Evolutionary conservation across 2,888 invertebrate species (phyloP), one percentile per base, ranked within the genome.

Genomic region (Leptinotarsa haldemani): DNA sequence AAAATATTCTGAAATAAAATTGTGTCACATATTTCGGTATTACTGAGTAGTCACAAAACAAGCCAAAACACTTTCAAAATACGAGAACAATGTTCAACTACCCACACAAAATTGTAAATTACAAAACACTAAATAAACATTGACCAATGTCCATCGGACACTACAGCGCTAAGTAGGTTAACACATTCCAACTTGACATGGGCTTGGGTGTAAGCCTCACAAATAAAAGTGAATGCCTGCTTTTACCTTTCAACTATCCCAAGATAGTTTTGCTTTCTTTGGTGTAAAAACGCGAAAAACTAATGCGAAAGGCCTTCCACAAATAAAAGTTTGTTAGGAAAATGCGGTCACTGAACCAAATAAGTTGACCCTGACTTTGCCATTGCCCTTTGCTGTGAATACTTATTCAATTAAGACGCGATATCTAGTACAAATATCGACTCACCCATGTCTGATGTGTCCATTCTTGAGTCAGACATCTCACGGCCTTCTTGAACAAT

Each of bases 311-410:
- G 40, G 40, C 40, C 40, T 40, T 40, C 40, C 5, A 40, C 9
- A 40, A 77, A 66, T 65, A 71, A 73, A 47, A 69, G 76, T 79
- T 81, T 77, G 79, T 69, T 74, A 63, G 71, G 83, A 86, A 56
- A 90, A 88, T 87, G 89, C 89, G 90, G 90, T 90, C 90, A 90
- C 86, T 90, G 90, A 90, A 90, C 90, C 88, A 90, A 89, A 88
- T 89, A 88, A 85, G 85, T 85, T 89, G 90, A 90, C 90, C 90
- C 89, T 90, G 90, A 90, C 90, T 90, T 90, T 90, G 90, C 89
- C 90, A 89, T 89, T 89, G 90, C 89, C 89, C 89, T 88, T 87
- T 86, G 85, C 81, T 79, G 85, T 85, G 30, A 40, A 72, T 30
- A 69, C 63, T 63, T 71, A 53, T 61, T 68, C 20, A 53, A 7